A percentile compares a stretch with the other conserved stretches of the same genome.
Conservation (phyloP, 1,140 invertebrate genomes). For the Halesus radiatus region DNA sequence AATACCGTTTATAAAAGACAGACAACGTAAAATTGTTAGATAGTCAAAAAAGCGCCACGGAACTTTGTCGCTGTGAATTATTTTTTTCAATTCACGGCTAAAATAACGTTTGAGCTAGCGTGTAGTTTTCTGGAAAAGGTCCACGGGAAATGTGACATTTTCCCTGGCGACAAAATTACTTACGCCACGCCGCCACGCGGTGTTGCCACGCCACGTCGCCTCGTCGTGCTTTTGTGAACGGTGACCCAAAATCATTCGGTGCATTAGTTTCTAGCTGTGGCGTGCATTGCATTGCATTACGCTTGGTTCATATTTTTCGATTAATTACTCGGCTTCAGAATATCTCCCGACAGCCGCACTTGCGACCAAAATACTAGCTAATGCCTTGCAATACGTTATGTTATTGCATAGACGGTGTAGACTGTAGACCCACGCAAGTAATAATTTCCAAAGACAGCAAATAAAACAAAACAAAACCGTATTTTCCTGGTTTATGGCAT, state of each 20-base stretch:
- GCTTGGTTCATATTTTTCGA: background rate
- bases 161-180: slow-evolving; percentile 15
- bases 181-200: slow-evolving; percentile 1
- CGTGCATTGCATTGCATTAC: slow-evolving; percentile 7
- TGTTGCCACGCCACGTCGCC: background rate
- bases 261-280: slow-evolving; percentile 21
- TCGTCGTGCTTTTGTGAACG: slow-evolving; percentile 8
- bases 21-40: too few relatives aligned
- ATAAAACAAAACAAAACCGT: too few relatives aligned
- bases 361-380: too few relatives aligned
- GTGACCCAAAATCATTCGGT: slow-evolving; percentile 39
- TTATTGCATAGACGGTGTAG: too few relatives aligned
- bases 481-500: too few relatives aligned
- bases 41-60: too few relatives aligned
- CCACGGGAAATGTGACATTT: background rate
- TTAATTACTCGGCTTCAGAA: background rate
- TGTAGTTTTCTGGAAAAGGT: slow-evolving; percentile 6
- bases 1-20: too few relatives aligned
- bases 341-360: background rate
- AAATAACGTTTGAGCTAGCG: background rate
- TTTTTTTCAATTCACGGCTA: too few relatives aligned
- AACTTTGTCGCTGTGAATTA: too few relatives aligned
- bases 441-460: too few relatives aligned
- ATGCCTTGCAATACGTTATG: too few relatives aligned
- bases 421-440: too few relatives aligned